phyloP scores from a whole-genome alignment of 2,113 vertebrate species.

The Alaudala cheleensis region DNA sequence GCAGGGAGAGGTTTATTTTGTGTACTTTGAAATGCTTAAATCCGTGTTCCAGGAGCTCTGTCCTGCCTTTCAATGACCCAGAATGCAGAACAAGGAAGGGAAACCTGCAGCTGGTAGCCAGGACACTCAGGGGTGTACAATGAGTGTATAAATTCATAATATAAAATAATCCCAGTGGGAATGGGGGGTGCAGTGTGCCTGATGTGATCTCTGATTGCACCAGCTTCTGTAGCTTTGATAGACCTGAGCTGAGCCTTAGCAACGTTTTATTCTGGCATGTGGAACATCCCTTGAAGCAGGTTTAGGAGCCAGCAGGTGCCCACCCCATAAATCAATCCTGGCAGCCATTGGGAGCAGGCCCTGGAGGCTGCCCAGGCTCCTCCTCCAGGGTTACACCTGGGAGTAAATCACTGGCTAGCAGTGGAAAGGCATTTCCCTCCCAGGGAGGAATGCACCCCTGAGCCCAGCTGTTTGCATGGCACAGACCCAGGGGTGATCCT shows the following conservation, averaged over 20 bases:
- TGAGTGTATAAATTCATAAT: neutral
- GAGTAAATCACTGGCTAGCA: neutral
- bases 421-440: fast-evolving
- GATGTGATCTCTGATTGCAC: fast-evolving
- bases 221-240: fast-evolving
- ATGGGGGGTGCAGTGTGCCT: neutral
- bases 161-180: neutral
- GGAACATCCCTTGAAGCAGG: neutral
- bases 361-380: neutral
- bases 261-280: neutral
- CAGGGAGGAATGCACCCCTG: neutral
- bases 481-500: neutral
- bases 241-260: neutral
- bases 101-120: neutral
- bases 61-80: neutral
- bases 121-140: fast-evolving
- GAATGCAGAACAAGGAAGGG: neutral
- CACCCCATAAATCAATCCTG: neutral
- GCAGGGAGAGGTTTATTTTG: neutral
- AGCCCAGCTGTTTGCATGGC: neutral
- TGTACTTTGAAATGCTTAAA: neutral
- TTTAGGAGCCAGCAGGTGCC: neutral
- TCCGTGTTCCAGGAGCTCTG: fast-evolving
- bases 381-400: neutral
- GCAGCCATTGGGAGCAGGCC: neutral